Base-by-base conservation (phyloP, 92 coral and sea anemone species). In the Epizoanthus stellaris region DNA sequence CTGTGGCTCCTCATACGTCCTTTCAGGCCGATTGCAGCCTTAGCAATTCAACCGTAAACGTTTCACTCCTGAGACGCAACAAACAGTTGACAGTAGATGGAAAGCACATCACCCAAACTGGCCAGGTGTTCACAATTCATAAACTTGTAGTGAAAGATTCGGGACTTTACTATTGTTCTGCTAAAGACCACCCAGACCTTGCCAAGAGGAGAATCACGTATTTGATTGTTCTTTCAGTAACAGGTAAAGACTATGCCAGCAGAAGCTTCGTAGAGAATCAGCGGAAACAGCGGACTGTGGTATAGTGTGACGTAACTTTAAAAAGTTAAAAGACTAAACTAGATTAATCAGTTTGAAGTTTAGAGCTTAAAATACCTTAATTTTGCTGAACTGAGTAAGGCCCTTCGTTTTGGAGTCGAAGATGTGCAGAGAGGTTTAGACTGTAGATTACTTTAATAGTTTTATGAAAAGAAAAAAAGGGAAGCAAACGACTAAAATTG, bases 151-250 rank as follows among this genome's bases (percentile, higher is more conserved):
- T 85, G 6, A 38, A 49, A 10, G 98, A 94, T 85, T 58, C 77
- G 12, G 98, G 94, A 34, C 20, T 60, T 15, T 94, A 92, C 76
- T 85, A 40, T 49, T 94, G 98, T 60, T 87, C 81, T 43, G 94
- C 95, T 4, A 62, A 67, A 58, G 73, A 75, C 43, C 25, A 85
- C 10, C 74, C 57, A 72, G 67, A 70, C 9, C 73, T 89, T 13
- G 16, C 8, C 16, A 34, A 67, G 58, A 42, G n/a, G 30, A 54
- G 7, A 30, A 73, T 73, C 9, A 73, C 88, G 8, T 59, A 23
- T 0, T 7, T 89, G 16, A 4, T 8, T 15, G 87, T 89, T 10
- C 2, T 1, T 40, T 2, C 8, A 19, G 62, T 58, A 45, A 21
- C 13, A 65, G 83, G 92, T 89, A 89, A 84, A 15, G 23, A 16